A percentile compares a stretch with the other conserved stretches of the same genome.
phyloP scores from a whole-genome alignment of 2,113 vertebrate genomes.

The Carassius auratus region DNA sequence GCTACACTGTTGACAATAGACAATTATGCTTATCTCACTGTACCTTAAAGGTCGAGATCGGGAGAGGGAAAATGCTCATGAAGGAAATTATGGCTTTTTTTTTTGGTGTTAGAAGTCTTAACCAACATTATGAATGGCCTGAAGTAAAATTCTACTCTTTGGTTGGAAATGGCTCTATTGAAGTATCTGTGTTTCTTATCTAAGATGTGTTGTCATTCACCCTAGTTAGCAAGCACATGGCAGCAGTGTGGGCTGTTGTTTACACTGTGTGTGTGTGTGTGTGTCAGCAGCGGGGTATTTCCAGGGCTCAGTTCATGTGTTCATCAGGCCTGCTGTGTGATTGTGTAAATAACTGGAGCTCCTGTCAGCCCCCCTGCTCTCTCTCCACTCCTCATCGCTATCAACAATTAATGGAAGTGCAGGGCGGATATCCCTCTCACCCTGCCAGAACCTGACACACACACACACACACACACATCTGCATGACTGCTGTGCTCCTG shows the following conservation, averaged over 20 bases:
- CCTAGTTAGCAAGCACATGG: background rate
- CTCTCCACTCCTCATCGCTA: slow-evolving; percentile 55
- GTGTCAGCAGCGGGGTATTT: slow-evolving; percentile 7
- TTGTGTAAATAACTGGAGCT: slow-evolving; percentile 51
- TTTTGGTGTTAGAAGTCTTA: background rate
- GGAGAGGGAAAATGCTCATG: background rate
- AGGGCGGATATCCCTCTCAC: slow-evolving; percentile 63
- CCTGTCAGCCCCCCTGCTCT: background rate
- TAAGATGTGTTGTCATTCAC: background rate
- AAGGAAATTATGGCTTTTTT: background rate
- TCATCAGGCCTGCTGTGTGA: slow-evolving; percentile 32
- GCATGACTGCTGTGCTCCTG: slow-evolving; percentile 19
- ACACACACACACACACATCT: background rate
- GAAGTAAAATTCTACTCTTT: background rate
- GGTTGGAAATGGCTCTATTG: background rate
- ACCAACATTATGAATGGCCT: background rate
- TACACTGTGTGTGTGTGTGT: slow-evolving; percentile 13
- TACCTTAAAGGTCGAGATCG: too few relatives aligned
- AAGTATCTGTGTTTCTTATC: background rate
- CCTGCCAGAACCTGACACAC: slow-evolving; percentile 49
- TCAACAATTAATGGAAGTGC: slow-evolving; percentile 68
- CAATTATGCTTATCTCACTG: background rate
- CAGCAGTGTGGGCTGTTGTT: background rate
- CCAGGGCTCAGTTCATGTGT: slow-evolving; percentile 38
- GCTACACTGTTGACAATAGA: background rate